These are phyloP conservation scores for Noctua janthina DNA, from an alignment of 2,888 invertebrate genomes.

Conservation along the genomic window DNA sequence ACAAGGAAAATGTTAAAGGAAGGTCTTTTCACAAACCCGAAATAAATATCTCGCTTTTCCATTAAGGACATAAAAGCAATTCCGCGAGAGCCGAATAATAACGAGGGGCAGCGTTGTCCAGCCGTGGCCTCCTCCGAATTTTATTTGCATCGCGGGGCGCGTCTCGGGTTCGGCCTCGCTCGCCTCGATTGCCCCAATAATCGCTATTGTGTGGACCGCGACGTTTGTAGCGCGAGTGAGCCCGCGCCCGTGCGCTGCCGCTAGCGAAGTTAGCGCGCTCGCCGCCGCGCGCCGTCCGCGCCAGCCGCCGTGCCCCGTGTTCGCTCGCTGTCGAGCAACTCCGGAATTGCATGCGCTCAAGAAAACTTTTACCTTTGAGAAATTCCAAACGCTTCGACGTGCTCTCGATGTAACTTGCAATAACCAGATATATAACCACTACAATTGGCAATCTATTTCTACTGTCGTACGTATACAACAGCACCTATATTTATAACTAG, in stretches of 20 bases:
- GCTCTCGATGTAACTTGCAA: slow-evolving; percentile 82
- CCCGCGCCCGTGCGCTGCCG: slow-evolving; percentile 55
- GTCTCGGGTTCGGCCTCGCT: slow-evolving; percentile 77
- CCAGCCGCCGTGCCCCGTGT: slow-evolving; percentile 27
- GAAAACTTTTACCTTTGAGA: slow-evolving; percentile 87
- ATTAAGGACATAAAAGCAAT: slow-evolving; percentile 90
- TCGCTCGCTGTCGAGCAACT: slow-evolving; percentile 79
- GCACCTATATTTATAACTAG: slow-evolving; percentile 52
- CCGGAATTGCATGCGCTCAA: slow-evolving; percentile 85
- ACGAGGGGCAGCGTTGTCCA: slow-evolving; percentile 88
- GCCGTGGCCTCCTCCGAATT: slow-evolving; percentile 84
- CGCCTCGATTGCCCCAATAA: slow-evolving; percentile 87
- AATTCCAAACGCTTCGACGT: slow-evolving; percentile 83
- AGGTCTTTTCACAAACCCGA: slow-evolving; percentile 83
- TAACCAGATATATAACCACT: slow-evolving; percentile 81
- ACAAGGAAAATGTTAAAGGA: slow-evolving; percentile 82
- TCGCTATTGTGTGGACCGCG: slow-evolving; percentile 82
- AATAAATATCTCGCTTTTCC: slow-evolving; percentile 89
- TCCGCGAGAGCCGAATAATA: slow-evolving; percentile 89
- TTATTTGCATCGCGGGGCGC: slow-evolving; percentile 88
- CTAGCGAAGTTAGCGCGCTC: slow-evolving; percentile 60
- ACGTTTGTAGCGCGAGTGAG: slow-evolving; percentile 66
- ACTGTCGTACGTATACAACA: slow-evolving; percentile 50
- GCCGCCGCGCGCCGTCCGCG: slow-evolving; percentile 23
- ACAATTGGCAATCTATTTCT: slow-evolving; percentile 82